Evolutionary conservation across 2,113 vertebrate genomes (phyloP).

Genomic region (Pipa parva): DNA sequence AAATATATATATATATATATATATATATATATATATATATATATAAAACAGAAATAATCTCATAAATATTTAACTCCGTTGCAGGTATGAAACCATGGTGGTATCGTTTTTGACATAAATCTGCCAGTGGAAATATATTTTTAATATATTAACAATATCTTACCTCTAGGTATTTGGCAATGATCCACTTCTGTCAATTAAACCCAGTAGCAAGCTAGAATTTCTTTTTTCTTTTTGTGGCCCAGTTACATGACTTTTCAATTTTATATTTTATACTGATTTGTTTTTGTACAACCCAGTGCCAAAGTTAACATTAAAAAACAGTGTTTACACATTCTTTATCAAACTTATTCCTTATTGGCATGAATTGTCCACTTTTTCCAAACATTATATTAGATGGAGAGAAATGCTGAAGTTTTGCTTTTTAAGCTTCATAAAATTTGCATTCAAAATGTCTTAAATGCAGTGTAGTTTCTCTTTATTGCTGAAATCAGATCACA

Average conservation of each 20-base stretch:
- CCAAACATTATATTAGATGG: too few relatives aligned
- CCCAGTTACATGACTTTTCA: conserved; percentile 23
- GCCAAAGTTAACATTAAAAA: too few relatives aligned
- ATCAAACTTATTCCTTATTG: too few relatives aligned
- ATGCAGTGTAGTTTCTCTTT: too few relatives aligned
- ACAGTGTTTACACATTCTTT: too few relatives aligned
- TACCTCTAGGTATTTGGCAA: conserved; percentile 39
- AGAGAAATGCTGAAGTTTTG: background rate
- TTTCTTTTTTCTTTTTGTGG: conserved; percentile 23
- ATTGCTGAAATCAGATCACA: too few relatives aligned
- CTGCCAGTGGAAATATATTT: conserved; percentile 35
- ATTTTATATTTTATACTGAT: background rate
- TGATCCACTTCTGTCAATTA: conserved; percentile 38
- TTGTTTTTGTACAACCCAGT: background rate
- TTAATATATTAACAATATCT: conserved; percentile 39
- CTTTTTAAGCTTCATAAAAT: too few relatives aligned
- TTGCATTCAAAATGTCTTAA: too few relatives aligned
- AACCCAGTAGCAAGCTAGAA: conserved; percentile 29
- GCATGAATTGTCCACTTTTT: too few relatives aligned
- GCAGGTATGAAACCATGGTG: conserved; percentile 35
- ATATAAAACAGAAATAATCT: conserved; percentile 24
- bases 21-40: conserved; percentile 37
- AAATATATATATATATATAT: conserved; percentile 37
- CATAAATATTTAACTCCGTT: conserved; percentile 37
- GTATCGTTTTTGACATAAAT: conserved; percentile 37